These are phyloP conservation scores for Drosophila burlai DNA, from an alignment of 1,140 invertebrate genomes.

Conservation along the genomic window DNA sequence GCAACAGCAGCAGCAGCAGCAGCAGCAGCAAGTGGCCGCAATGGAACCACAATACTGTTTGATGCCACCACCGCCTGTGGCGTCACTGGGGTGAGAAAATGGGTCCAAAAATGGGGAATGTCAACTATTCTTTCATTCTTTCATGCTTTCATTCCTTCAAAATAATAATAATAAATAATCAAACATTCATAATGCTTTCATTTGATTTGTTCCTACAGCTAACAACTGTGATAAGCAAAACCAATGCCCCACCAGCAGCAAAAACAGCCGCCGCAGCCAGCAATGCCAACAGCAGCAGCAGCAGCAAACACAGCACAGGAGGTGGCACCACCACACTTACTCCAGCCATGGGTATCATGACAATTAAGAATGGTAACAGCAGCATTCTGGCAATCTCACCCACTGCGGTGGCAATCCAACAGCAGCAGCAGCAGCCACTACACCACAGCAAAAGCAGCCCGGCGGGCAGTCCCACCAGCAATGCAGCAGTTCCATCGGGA, in stretches of 20 bases:
- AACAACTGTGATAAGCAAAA: conserved; percentile 76
- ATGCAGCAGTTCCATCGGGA: conserved; percentile 1
- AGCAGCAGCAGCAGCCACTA: conserved; percentile 9
- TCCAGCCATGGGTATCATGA: conserved; percentile 49
- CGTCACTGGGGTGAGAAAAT: conserved; percentile 56
- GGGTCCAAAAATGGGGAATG: background rate
- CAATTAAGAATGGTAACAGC: conserved; percentile 46
- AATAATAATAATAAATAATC: background rate
- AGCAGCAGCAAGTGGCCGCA: conserved; percentile 34
- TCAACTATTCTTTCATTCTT: background rate
- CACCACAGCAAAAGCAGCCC: conserved; percentile 39
- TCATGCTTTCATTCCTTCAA: background rate
- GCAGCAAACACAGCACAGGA: conserved; percentile 20
- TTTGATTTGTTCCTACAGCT: conserved; percentile 1
- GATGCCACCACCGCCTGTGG: conserved; percentile 60
- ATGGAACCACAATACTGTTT: conserved; percentile 56
- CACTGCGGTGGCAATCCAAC: conserved; percentile 23
- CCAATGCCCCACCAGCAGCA: conserved; percentile 43
- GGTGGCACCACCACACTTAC: conserved; percentile 33
- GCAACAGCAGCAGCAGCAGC: conserved; percentile 7
- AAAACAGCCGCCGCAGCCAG: conserved; percentile 23
- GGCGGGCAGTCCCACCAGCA: conserved; percentile 61
- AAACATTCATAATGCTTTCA: background rate
- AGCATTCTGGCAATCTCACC: conserved; percentile 47
- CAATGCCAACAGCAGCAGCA: conserved; percentile 37